Evolutionary conservation across 1,140 invertebrate species (phyloP), one percentile per base, ranked within the genome.

Genomic region (Amphibalanus amphitrite): DNA sequence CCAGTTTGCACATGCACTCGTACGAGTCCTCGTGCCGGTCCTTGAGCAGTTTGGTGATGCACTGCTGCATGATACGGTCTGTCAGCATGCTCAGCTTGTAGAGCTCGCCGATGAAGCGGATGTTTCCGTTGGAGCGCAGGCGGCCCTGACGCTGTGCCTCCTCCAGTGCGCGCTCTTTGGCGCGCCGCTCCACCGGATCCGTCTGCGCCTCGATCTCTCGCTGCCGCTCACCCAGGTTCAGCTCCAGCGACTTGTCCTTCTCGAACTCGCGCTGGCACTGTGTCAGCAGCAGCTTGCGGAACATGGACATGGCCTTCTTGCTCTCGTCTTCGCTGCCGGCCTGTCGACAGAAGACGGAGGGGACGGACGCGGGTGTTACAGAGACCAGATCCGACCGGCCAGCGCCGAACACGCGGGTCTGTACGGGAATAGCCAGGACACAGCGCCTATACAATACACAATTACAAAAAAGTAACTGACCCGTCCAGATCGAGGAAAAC

Each of bases 61-160:
- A 97, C 70, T 86, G 84, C 73, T 89, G 85, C 89, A 97, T 97
- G 74, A 97, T 97, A 75, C 88, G 89, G 0, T 85, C 83, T 0
- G 90, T 95, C 29, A 98, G 81, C 88, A 98, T 95, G 73, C 88
- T 86, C 75, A 93, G 85, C 81, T 95, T 97, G 78, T 90, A 98
- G 17, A 97, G 82, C 83, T 97, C 95, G 73, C 92, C 93, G 82
- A 90, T 87, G 82, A 92, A 88, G 33, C 75, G 69, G 64, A 76
- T 75, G 47, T 76, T 76, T 20, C 75, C 75, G n/a, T 75, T 71
- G 40, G 75, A 76, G 73, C 88, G 85, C 65, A 71, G 70, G 73
- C 91, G 85, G 69, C 91, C 83, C 77, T 85, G 86, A 29, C 88
- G 83, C 77, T 92, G 72, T 89, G 89, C 87, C 76, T 92, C 89